Percentiles rank a stretch among this genome's conserved stretches.
Evolutionary conservation across 1,140 invertebrate species (phyloP).

Genomic region (Drosophila varians): DNA sequence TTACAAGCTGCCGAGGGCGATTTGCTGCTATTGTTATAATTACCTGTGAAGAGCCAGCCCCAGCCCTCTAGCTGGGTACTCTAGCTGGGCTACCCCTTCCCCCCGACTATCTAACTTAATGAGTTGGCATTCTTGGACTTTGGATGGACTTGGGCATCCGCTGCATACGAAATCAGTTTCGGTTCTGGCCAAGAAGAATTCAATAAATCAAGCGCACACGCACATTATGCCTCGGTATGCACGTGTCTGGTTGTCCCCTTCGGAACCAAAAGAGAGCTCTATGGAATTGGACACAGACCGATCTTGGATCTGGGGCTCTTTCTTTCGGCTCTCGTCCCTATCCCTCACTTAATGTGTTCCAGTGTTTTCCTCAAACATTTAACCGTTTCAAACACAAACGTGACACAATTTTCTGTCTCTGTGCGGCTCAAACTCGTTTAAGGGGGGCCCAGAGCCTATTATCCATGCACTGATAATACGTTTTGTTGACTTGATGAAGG

Average conservation of each 20-base stretch:
- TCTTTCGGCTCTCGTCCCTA: slow-evolving; percentile 17
- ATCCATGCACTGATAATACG: slow-evolving; percentile 21
- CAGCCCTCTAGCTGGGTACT: no score
- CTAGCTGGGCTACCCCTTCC: not conserved
- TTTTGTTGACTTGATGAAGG: not conserved
- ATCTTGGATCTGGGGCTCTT: not conserved
- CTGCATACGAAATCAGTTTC: slow-evolving; percentile 71
- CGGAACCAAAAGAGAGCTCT: slow-evolving; percentile 8
- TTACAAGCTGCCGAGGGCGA: slow-evolving; percentile 46
- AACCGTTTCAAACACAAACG: slow-evolving; percentile 62
- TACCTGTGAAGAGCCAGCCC: slow-evolving; percentile 59
- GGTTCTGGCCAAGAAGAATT: slow-evolving; percentile 49
- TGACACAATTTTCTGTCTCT: slow-evolving; percentile 77
- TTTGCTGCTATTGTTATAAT: slow-evolving; percentile 72
- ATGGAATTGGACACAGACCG: slow-evolving; percentile 20
- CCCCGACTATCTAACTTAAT: slow-evolving; percentile 42
- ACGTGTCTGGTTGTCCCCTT: slow-evolving; percentile 6
- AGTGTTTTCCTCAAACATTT: slow-evolving; percentile 47
- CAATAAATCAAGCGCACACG: slow-evolving; percentile 79
- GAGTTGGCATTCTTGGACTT: slow-evolving; percentile 73
- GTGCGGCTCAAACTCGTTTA: slow-evolving; percentile 70
- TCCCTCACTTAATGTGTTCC: slow-evolving; percentile 30
- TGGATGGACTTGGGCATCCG: slow-evolving; percentile 32
- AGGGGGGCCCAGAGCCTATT: slow-evolving; percentile 37
- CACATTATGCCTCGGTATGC: slow-evolving; percentile 76